Evolutionary conservation across 2,113 vertebrate genomes (phyloP).

Genomic region (Stegastes partitus): DNA sequence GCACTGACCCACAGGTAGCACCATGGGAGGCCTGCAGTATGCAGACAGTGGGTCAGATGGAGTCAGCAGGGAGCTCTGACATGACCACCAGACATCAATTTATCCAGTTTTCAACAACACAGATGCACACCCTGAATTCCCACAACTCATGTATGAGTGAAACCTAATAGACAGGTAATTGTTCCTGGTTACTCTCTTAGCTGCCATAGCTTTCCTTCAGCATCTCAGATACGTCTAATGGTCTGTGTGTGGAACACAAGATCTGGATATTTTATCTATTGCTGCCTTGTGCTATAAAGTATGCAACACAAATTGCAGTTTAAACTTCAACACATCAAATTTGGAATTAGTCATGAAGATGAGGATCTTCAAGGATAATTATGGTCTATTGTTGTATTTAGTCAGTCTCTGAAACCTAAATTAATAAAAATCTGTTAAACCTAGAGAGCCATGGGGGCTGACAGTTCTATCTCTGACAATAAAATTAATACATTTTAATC

Average conservation of each 20-base stretch:
- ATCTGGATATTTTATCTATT: slow-evolving; percentile 2
- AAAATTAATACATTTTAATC: background rate
- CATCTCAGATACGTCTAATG: slow-evolving; percentile 15
- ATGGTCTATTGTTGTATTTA: background rate
- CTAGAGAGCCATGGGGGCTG: background rate
- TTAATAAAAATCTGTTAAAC: slow-evolving; percentile 13
- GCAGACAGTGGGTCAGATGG: slow-evolving; percentile 49
- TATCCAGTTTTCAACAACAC: slow-evolving; percentile 43
- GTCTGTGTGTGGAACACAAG: slow-evolving; percentile 27
- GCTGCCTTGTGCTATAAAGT: background rate
- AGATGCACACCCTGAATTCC: slow-evolving; percentile 34
- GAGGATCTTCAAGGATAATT: slow-evolving; percentile 2
- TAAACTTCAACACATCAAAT: background rate
- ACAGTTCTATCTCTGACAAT: background rate
- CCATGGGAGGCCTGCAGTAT: slow-evolving; percentile 19
- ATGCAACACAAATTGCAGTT: slow-evolving; percentile 9
- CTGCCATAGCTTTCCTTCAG: background rate
- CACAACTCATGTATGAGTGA: background rate
- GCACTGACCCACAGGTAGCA: slow-evolving; percentile 25
- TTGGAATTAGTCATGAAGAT: no score
- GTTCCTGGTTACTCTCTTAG: background rate
- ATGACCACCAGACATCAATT: slow-evolving; percentile 47
- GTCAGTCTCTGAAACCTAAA: background rate
- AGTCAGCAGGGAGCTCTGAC: slow-evolving; percentile 43
- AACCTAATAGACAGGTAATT: slow-evolving; percentile 18